Evolutionary conservation across 2,113 vertebrate species (phyloP).

Genomic region (Chascanopsetta lugubris): DNA sequence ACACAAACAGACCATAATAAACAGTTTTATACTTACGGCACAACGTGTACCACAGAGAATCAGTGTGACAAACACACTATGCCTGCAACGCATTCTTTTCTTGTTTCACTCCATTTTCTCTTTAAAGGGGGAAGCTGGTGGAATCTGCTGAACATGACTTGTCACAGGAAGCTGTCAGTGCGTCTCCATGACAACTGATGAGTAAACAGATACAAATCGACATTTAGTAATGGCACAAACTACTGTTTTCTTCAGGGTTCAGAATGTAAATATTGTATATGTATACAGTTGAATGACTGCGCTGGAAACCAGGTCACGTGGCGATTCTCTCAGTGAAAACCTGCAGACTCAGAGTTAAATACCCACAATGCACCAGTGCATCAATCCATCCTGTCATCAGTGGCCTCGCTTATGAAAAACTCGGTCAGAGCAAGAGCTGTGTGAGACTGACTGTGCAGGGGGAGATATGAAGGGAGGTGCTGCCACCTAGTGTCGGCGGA

Average conservation of each 20-base stretch:
- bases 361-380: background rate
- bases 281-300: background rate
- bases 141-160: background rate
- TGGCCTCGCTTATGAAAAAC: background rate
- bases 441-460: background rate
- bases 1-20: slow-evolving; percentile 42
- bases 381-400: slow-evolving; percentile 2
- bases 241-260: background rate
- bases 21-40: slow-evolving; percentile 4
- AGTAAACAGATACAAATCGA: background rate
- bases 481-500: slow-evolving; percentile 62
- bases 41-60: slow-evolving; percentile 14
- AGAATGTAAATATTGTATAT: background rate
- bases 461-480: slow-evolving; percentile 31
- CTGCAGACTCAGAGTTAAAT: background rate
- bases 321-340: background rate
- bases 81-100: slow-evolving; percentile 46
- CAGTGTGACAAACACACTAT: slow-evolving; percentile 17
- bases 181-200: no score
- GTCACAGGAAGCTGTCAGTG: no score
- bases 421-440: background rate
- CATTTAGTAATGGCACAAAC: background rate
- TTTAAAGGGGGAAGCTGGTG: background rate
- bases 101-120: slow-evolving; percentile 31
- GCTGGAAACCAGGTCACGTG: background rate